Base-by-base conservation (phyloP, 2,113 vertebrate species). In the Halichoeres trimaculatus region DNA sequence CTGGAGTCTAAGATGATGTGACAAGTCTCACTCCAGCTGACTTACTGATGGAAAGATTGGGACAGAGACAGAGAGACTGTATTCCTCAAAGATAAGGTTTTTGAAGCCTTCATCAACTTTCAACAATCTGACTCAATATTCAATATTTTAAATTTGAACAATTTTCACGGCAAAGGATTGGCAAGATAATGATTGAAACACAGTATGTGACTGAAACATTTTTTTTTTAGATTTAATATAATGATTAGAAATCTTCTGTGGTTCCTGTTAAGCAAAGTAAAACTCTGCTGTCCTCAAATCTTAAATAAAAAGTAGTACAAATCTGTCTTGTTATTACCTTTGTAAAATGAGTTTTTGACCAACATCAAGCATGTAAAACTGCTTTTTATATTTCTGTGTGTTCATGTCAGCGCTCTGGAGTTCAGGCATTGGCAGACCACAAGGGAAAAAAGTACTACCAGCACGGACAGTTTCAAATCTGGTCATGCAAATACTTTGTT, bases 1-100 rank as follows among this genome's bases (percentile, higher is more conserved):
- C 58, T 52, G 45, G 24, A 70, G 84, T 70, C 76, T 60, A 61
- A 85, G 77, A 85, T 78, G 77, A 72, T 63, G 83, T 56, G 85
- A 86, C 78, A 69, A 59, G 72, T 87, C 66, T 78, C 76, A 70
- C 87, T 83, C 54, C 64, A 67, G 76, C 54, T 74, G 56, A 59
- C 74, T 71, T 58, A 34, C 43, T 65, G 79, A 87, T 78, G 62
- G 58, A 79, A 10, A 54, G 71, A 80, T 78, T 70, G 61, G 47
- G 19, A 26, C 13, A 2, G 30, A 74, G 20, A 14, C 26, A 38
- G 24, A 5, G 23, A 22, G 61, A 65, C 24, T 34, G 24, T 40
- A 34, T 14, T 30, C 11, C 30, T 24, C 13, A 62, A 52, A 61
- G 56, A 78, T 68, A 34, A 13, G 34, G 57, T 3, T 24, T 50